Conservation (phyloP, 2,888 invertebrate species). For the Apamea monoglypha region DNA sequence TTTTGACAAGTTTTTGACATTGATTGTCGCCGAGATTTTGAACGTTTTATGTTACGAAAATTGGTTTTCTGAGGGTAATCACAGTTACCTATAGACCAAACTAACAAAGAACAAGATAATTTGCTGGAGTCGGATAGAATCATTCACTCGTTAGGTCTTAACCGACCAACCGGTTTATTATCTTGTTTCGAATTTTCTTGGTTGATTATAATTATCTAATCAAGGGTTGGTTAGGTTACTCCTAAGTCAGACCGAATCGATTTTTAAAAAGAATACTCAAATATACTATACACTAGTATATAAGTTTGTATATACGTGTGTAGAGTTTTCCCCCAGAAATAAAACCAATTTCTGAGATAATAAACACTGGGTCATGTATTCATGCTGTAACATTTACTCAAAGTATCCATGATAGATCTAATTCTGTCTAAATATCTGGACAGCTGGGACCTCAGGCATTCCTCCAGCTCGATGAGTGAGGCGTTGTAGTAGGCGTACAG, state of each 20-base stretch:
- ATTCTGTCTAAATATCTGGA: constrained; percentile 72
- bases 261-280: not conserved
- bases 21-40: no score
- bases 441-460: constrained; percentile 72
- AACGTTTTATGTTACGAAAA: no score
- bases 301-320: no score
- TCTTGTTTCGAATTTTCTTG: no score
- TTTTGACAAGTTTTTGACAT: no score
- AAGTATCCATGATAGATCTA: constrained; percentile 68
- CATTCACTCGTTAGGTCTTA: not conserved
- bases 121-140: not conserved
- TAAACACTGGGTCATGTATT: constrained; percentile 16
- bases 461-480: constrained; percentile 68
- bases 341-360: not conserved
- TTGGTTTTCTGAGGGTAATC: no score
- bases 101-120: not conserved
- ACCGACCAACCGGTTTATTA: not conserved
- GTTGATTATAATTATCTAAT: not conserved
- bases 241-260: not conserved
- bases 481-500: constrained; percentile 66
- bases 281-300: no score
- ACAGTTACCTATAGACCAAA: no score
- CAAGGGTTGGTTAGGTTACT: not conserved
- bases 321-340: not conserved
- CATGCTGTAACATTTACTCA: constrained; percentile 75